Percentiles rank a stretch among this genome's conserved stretches.
phyloP scores from a whole-genome alignment of 2,888 invertebrate species.

The Dynastes tityus region DNA sequence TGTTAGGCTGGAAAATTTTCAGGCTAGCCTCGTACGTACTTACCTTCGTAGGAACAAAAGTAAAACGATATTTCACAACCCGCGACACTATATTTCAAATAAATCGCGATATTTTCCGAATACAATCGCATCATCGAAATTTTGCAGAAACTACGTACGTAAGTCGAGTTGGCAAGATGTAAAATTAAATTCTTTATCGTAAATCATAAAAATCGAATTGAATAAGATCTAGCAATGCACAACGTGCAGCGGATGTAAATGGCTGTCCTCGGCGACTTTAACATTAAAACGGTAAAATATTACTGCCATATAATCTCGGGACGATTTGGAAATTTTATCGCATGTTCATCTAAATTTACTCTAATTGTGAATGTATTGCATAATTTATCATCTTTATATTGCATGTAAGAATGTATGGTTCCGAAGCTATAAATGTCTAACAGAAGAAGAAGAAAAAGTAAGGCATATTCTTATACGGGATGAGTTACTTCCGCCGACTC shows the following conservation, averaged over 20 bases:
- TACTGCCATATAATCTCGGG: slow-evolving; percentile 21
- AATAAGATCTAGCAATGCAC: slow-evolving; percentile 37
- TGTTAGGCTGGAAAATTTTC: too few relatives aligned
- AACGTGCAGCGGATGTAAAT: slow-evolving; percentile 35
- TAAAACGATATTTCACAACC: too few relatives aligned
- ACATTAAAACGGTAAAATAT: slow-evolving; percentile 26
- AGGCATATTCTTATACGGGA: too few relatives aligned
- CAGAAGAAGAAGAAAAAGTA: too few relatives aligned
- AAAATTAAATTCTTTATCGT: slow-evolving; percentile 55
- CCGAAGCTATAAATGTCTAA: too few relatives aligned
- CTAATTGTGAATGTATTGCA: slow-evolving; percentile 10
- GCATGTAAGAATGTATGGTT: background rate
- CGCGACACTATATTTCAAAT: too few relatives aligned
- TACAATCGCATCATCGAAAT: too few relatives aligned
- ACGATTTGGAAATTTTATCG: slow-evolving; percentile 2
- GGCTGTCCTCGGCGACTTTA: slow-evolving; percentile 8
- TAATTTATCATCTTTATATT: slow-evolving; percentile 8
- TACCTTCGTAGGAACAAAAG: too few relatives aligned
- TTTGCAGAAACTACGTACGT: too few relatives aligned
- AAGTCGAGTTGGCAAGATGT: slow-evolving; percentile 51
- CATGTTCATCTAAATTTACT: slow-evolving; percentile 21
- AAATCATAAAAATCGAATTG: slow-evolving; percentile 52
- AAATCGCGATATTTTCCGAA: background rate
- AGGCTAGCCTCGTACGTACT: too few relatives aligned
- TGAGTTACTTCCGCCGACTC: too few relatives aligned